Percentiles rank a stretch among this genome's conserved stretches.
These are phyloP conservation scores for Coptodon bakossiorum DNA, from an alignment of 2,113 vertebrate genomes.

Conservation along the genomic window DNA sequence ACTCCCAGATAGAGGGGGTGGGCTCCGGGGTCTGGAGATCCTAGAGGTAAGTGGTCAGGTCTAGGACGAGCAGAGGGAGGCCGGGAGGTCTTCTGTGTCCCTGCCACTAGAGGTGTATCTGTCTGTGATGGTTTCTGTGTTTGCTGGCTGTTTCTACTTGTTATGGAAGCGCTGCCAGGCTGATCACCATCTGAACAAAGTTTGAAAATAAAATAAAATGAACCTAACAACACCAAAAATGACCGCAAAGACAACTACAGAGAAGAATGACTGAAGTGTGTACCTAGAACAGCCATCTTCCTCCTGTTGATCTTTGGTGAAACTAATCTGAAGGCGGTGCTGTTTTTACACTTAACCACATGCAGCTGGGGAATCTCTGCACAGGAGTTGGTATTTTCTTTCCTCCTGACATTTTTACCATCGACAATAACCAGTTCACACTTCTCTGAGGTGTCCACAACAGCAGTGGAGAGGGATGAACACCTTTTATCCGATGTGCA, in stretches of 20 bases:
- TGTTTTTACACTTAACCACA: constrained; percentile 75
- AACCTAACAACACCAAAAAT: neutral
- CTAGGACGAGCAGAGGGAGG: constrained; percentile 3
- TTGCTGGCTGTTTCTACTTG: constrained; percentile 15
- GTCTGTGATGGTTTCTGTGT: neutral
- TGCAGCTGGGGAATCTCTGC: constrained; percentile 69
- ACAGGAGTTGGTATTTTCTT: constrained; percentile 5
- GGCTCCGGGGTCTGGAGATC: constrained; percentile 58
- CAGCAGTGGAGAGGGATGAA: constrained; percentile 62
- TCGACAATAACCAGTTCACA: constrained; percentile 76
- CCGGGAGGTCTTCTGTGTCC: neutral
- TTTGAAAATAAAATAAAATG: neutral
- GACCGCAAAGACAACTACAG: neutral
- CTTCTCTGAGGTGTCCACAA: constrained; percentile 71
- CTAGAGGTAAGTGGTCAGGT: constrained; percentile 52
- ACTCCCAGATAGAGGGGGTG: constrained; percentile 77
- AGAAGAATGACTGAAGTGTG: neutral
- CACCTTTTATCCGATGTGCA: constrained; percentile 26
- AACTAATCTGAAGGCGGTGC: constrained; percentile 69
- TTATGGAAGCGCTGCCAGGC: neutral
- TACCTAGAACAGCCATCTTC: constrained; percentile 76
- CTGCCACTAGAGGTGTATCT: neutral
- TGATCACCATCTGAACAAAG: constrained; percentile 50
- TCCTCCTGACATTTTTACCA: constrained; percentile 42
- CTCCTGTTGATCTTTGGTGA: constrained; percentile 77